phyloP scores from a whole-genome alignment of 2,888 invertebrate species.

The Eueremaeus valkanovi region DNA sequence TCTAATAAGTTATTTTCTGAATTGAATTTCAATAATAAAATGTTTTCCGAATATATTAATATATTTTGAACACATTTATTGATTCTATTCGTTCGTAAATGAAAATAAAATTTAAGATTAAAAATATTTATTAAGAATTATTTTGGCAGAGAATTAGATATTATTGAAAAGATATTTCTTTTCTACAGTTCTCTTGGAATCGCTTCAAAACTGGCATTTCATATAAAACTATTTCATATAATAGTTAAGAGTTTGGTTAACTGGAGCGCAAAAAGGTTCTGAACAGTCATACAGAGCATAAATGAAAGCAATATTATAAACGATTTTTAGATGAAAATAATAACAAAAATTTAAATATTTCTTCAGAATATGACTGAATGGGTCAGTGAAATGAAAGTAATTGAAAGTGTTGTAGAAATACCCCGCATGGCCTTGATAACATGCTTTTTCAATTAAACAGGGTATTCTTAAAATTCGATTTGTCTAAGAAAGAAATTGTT shows the following conservation, averaged over 20 bases:
- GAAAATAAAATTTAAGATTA: too few relatives aligned
- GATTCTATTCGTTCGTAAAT: too few relatives aligned
- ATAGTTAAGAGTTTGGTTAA: neutral
- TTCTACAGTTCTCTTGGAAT: neutral
- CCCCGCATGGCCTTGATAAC: too few relatives aligned
- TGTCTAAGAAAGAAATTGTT: neutral
- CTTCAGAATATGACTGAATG: neutral
- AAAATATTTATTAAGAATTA: too few relatives aligned
- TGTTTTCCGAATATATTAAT: too few relatives aligned
- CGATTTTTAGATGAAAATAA: neutral
- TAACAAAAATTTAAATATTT: neutral
- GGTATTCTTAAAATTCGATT: too few relatives aligned
- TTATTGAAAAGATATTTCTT: neutral
- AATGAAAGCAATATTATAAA: neutral
- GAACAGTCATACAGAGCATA: neutral
- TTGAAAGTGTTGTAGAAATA: neutral
- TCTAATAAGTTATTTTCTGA: too few relatives aligned
- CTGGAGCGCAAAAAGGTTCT: neutral
- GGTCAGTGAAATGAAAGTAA: neutral
- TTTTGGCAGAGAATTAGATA: neutral
- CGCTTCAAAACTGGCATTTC: neutral
- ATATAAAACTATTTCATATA: neutral
- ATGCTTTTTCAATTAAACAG: too few relatives aligned
- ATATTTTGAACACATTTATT: too few relatives aligned
- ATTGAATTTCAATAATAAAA: too few relatives aligned